A percentile compares a stretch with the other conserved stretches of the same genome.
Evolutionary conservation across 2,797 vertebrate species (phyloP).

Genomic region (Poecile montanus): DNA sequence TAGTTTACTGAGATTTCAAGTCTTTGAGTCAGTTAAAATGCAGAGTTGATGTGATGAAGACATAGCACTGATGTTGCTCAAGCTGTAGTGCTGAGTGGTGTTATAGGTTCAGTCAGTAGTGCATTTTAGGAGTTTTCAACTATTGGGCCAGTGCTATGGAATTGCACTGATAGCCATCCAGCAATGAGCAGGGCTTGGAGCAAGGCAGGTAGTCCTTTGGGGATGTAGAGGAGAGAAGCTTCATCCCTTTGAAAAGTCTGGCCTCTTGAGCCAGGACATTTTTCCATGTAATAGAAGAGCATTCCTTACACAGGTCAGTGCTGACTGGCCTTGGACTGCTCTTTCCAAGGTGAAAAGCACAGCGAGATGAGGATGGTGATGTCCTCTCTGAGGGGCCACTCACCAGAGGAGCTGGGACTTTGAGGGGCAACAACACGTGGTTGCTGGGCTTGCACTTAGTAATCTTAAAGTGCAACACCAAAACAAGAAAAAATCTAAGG

Average conservation of each 20-base stretch:
- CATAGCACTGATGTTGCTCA: accelerated
- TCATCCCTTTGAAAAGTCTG: neutral
- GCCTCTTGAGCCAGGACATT: neutral
- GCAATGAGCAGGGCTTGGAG: neutral
- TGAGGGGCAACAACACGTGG: neutral
- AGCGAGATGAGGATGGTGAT: neutral
- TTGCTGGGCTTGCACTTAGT: neutral
- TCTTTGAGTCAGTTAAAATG: neutral
- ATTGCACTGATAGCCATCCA: neutral
- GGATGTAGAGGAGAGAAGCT: neutral
- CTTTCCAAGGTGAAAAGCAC: neutral
- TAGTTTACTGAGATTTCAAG: neutral
- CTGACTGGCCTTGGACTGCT: neutral
- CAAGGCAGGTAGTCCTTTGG: neutral
- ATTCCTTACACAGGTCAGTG: neutral
- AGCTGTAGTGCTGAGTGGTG: neutral
- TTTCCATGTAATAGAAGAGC: accelerated
- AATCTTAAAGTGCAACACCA: neutral
- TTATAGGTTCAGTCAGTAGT: neutral
- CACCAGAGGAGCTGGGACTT: neutral
- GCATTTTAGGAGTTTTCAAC: neutral
- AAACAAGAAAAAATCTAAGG: neutral
- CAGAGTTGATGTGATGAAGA: accelerated
- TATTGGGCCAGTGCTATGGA: neutral
- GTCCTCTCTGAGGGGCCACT: accelerated